Evolutionary conservation across 2,888 invertebrate species (phyloP).

Genomic region (Plebejus melissa): DNA sequence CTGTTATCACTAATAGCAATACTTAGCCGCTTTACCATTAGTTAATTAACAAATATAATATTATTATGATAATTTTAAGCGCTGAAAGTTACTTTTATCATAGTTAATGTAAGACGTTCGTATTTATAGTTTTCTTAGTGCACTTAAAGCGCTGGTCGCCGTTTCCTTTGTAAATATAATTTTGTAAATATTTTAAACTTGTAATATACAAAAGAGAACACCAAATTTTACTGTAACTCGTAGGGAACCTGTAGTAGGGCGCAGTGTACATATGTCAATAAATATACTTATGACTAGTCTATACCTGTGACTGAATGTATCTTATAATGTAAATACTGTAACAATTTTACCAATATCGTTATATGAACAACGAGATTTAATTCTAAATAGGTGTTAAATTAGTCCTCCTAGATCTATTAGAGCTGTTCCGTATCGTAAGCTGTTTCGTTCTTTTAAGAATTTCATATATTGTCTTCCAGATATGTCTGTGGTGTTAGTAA

Average conservation of each 20-base stretch:
- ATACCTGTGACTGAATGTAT: conserved; percentile 68
- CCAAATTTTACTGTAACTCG: conserved; percentile 42
- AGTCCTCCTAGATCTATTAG: conserved; percentile 46
- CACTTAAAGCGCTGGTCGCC: conserved; percentile 33
- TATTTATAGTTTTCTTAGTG: conserved; percentile 8
- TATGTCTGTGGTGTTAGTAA: conserved; percentile 53
- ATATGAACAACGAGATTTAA: conserved; percentile 73
- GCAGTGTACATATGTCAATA: conserved; percentile 30
- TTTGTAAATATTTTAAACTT: conserved; percentile 33
- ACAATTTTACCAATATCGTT: conserved; percentile 38
- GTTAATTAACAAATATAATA: neutral
- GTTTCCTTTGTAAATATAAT: conserved; percentile 35
- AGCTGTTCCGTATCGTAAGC: neutral
- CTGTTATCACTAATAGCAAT: neutral
- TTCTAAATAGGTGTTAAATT: conserved; percentile 72
- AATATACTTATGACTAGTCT: conserved; percentile 47
- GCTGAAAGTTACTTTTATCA: conserved; percentile 4
- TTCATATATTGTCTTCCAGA: conserved; percentile 72
- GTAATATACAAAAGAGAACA: conserved; percentile 44
- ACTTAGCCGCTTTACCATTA: conserved; percentile 1
- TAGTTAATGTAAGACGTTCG: conserved; percentile 1
- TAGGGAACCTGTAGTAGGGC: conserved; percentile 30
- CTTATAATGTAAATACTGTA: conserved; percentile 45
- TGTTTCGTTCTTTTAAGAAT: conserved; percentile 44
- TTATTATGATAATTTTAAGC: conserved; percentile 14